Base-by-base conservation (phyloP, 2,113 vertebrate genomes). In the Chaenogobius annularis region DNA sequence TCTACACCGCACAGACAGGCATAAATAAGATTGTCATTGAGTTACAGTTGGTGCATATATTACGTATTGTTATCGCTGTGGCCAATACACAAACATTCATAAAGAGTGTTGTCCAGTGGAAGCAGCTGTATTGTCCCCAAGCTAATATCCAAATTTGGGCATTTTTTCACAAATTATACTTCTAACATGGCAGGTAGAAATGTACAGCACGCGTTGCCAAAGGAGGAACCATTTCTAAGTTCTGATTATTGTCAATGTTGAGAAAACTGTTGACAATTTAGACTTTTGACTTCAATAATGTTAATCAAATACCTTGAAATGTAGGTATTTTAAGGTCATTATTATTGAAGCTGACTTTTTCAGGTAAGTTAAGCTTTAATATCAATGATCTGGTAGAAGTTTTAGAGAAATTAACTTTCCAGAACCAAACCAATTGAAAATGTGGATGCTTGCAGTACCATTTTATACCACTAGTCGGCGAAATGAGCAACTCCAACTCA, bases 41-140 rank as follows among this genome's bases (percentile, higher is more conserved):
- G 62, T 65, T 22, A 20, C 14, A 12, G 63, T 15, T 54, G 66
- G 11, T 48, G 54, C n/a, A 46, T 76, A 48, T 56, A 78, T 83
- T 77, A 72, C 56, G 54, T 56, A 67, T 37, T 2, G 67, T 78
- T 47, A 74, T 52, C 40, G 73, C 66, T 66, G 63, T 43, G 70
- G 1, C 1, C 31, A 72, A 77, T 47, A 69, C 14, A 72, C 17
- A 58, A 70, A 72, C 66, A 63, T 56, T 55, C 35, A 65, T 22
- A 22, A 46, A 62, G 15, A 71, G 31, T 8, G 62, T 43, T 73
- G 31, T 70, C 66, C 48, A n/a, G 56, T 55, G 31, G 55, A 67
- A 52, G 48, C 44, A 75, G 69, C 50, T 65, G 23, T 68, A 69
- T 31, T 43, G 69, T 76, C 56, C 62, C 74, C 66, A 15, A 72